Percentiles rank a stretch among this genome's conserved stretches.
These are phyloP conservation scores for Drosophila colorata DNA, from an alignment of 2,888 invertebrate genomes.

Conservation along the genomic window DNA sequence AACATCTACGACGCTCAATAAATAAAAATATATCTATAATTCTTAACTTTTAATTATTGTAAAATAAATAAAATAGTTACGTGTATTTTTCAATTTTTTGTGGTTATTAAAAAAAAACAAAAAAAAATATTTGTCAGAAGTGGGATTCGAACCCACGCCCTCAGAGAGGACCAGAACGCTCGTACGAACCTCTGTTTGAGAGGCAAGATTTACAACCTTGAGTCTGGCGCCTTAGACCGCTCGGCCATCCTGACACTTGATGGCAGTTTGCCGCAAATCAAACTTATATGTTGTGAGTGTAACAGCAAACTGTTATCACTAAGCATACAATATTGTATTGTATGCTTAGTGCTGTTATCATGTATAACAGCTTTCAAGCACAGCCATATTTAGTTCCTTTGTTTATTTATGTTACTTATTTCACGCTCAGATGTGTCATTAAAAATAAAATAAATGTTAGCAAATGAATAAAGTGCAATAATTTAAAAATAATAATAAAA, in stretches of 20 bases:
- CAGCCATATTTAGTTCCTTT: background rate
- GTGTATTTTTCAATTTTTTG: background rate
- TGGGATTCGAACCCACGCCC: constrained; percentile 83
- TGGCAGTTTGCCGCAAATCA: constrained; percentile 7
- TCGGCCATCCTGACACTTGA: constrained; percentile 83
- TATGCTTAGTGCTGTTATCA: too few relatives aligned
- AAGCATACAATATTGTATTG: too few relatives aligned
- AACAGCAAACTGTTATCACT: background rate
- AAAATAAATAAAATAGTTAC: too few relatives aligned
- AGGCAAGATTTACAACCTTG: constrained; percentile 76
- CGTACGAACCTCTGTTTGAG: constrained; percentile 58
- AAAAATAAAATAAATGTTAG: background rate
- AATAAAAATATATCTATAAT: too few relatives aligned
- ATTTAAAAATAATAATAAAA: background rate
- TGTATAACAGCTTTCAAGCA: background rate
- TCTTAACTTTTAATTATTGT: too few relatives aligned
- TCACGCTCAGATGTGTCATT: background rate
- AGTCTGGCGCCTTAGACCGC: constrained; percentile 85
- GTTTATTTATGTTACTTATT: background rate
- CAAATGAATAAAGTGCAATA: background rate
- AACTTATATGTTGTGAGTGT: constrained; percentile 8
- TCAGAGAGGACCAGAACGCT: constrained; percentile 84
- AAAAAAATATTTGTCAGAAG: constrained; percentile 77
- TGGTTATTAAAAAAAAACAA: background rate
- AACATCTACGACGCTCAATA: too few relatives aligned